Evolutionary conservation across 2,888 invertebrate species (phyloP).

Genomic region (Cheilosia vernalis): DNA sequence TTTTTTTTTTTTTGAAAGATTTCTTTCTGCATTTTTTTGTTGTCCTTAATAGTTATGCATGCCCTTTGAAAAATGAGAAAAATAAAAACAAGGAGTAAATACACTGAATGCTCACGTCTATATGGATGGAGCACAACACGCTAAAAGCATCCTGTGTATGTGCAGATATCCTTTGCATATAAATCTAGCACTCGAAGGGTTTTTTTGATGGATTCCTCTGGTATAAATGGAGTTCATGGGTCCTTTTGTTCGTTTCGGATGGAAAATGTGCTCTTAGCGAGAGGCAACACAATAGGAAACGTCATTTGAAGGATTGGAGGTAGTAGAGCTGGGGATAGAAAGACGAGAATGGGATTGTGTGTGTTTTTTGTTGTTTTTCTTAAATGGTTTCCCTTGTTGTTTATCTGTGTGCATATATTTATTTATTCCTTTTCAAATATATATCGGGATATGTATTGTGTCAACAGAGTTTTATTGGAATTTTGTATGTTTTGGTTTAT

Average conservation of each 20-base stretch:
- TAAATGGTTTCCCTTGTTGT: slow-evolving; percentile 38
- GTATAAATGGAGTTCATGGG: slow-evolving; percentile 71
- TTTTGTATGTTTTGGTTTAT: neutral
- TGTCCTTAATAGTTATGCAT: slow-evolving; percentile 69
- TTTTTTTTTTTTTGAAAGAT: neutral
- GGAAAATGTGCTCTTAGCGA: slow-evolving; percentile 70
- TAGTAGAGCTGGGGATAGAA: slow-evolving; percentile 23
- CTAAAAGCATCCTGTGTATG: slow-evolving; percentile 70
- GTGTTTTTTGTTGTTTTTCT: slow-evolving; percentile 24
- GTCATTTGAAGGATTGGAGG: slow-evolving; percentile 72
- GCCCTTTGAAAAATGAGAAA: slow-evolving; percentile 46
- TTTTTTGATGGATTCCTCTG: slow-evolving; percentile 42
- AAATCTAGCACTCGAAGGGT: neutral
- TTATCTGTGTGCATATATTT: neutral
- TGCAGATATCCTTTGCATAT: slow-evolving; percentile 68
- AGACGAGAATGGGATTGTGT: slow-evolving; percentile 8
- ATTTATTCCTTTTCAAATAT: too few relatives aligned
- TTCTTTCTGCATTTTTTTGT: slow-evolving; percentile 8
- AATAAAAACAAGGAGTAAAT: slow-evolving; percentile 40
- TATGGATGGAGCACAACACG: slow-evolving; percentile 45
- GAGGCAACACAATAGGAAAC: slow-evolving; percentile 69
- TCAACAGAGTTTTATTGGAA: neutral
- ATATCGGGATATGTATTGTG: neutral
- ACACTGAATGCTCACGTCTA: slow-evolving; percentile 57
- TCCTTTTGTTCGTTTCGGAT: slow-evolving; percentile 69